Base-by-base conservation (phyloP, 2,888 invertebrate species). In the Xestia sexstrigata region DNA sequence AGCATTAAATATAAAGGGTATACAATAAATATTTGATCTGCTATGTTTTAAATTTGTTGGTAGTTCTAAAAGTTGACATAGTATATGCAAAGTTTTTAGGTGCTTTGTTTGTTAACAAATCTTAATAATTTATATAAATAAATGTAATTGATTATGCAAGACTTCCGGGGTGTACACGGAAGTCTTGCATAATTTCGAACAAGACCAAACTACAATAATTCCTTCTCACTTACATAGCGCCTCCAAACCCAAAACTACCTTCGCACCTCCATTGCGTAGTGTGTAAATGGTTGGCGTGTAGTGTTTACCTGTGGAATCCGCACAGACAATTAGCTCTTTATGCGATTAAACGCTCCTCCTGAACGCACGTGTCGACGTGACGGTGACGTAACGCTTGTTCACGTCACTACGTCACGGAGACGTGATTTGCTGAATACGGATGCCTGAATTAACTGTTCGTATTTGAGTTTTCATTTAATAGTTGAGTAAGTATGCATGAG, bases 241-340 rank as follows among this genome's bases (percentile, higher is more conserved):
- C 63, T 82, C 74, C 58, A 62, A 55, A 15, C 17, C 4, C 23
- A 60, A 58, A 82, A 42, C 45, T 52, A 63, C 66, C 76, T 90
- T 90, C 87, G 74, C 84, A 89, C 69, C 83, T 91, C 90, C 81
- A 77, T 74, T 85, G 89, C 89, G 89, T 90, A 92, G 93, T 92
- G 92, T 92, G 93, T 92, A 93, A 94, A 93, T 91, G 92, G 90
- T 89, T 79, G 89, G 89, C 89, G 90, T 92, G 94, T 94, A 93
- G 93, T 96, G 95, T 96, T 96, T 96, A 96, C 96, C 94, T 94
- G 94, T 92, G 95, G 95, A 94, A 95, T 96, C 94, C 95, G 93
- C 86, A 94, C 95, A 95, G 95, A 96, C 96, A 96, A 96, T 96
- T 96, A 96, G 94, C 96, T 94, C 94, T 94, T 94, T 94, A 95